Conservation (phyloP, 1,140 invertebrate genomes). For the Meloidogyne chitwoodi region DNA sequence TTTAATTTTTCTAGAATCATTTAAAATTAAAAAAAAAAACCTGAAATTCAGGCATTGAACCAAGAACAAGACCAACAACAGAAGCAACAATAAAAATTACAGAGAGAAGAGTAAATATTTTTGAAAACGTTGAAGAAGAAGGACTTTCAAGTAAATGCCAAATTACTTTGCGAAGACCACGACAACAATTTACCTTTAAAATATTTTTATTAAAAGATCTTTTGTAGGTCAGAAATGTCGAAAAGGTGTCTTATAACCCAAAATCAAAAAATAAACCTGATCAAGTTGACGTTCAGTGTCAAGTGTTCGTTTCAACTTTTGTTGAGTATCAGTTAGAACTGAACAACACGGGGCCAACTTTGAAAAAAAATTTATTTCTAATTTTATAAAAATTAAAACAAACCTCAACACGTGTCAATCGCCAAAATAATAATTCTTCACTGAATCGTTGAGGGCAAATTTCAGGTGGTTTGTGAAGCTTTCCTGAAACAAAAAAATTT, state of each 20-base stretch:
- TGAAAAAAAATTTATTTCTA: conserved; percentile 2
- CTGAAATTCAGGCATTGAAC: conserved; percentile 59
- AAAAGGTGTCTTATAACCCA: too few relatives aligned
- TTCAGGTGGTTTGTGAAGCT: conserved; percentile 62
- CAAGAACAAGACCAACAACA: conserved; percentile 52
- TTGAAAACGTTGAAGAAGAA: conserved; percentile 45
- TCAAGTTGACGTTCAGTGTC: conserved; percentile 46
- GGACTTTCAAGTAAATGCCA: conserved; percentile 55
- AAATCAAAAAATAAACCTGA: too few relatives aligned
- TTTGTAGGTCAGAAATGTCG: neutral
- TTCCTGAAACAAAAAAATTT: conserved; percentile 53
- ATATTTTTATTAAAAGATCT: too few relatives aligned
- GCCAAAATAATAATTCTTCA: conserved; percentile 63
- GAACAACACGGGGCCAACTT: conserved; percentile 51
- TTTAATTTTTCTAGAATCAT: too few relatives aligned
- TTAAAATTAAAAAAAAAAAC: neutral
- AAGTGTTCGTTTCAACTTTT: conserved; percentile 26
- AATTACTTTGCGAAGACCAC: conserved; percentile 40
- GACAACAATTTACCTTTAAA: conserved; percentile 37
- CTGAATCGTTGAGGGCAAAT: conserved; percentile 62
- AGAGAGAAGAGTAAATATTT: conserved; percentile 52
- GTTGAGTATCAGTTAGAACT: conserved; percentile 26
- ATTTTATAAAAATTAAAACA: neutral
- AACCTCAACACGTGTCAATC: conserved; percentile 60
- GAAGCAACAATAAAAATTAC: conserved; percentile 53